phyloP scores from a whole-genome alignment of 2,888 invertebrate genomes.

The Clunio marinus region DNA sequence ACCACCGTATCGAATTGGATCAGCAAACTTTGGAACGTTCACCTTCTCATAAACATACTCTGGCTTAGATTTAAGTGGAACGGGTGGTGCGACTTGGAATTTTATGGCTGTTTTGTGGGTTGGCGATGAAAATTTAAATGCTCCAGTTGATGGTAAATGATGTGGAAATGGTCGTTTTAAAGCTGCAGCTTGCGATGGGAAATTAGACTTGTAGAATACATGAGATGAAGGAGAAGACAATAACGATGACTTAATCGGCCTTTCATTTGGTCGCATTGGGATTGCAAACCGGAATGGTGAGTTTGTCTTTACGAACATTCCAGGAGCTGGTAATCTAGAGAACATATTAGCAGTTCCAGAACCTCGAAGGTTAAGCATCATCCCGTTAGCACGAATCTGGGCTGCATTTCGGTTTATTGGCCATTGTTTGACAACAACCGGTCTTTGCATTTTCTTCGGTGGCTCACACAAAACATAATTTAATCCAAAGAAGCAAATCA shows the following conservation, averaged over 20 bases:
- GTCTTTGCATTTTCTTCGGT: neutral
- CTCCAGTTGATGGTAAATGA: neutral
- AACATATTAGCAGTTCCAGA: slow-evolving; percentile 9
- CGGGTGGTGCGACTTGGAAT: slow-evolving; percentile 40
- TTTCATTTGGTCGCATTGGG: neutral
- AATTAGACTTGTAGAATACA: slow-evolving; percentile 37
- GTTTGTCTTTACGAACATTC: slow-evolving; percentile 14
- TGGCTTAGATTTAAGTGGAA: slow-evolving; percentile 43
- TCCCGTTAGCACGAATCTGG: neutral
- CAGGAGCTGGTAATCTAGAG: neutral
- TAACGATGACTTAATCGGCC: neutral
- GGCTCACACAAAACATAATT: neutral
- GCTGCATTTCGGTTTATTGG: slow-evolving; percentile 8
- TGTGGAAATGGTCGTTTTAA: neutral
- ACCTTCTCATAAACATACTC: slow-evolving; percentile 47
- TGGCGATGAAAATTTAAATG: slow-evolving; percentile 23
- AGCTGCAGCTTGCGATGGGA: neutral
- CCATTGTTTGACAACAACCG: slow-evolving; percentile 14
- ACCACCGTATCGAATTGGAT: slow-evolving; percentile 46
- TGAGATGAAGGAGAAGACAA: slow-evolving; percentile 25
- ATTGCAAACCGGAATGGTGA: slow-evolving; percentile 18
- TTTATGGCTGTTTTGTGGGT: slow-evolving; percentile 24
- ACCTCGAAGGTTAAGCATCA: slow-evolving; percentile 23
- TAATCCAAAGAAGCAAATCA: neutral
- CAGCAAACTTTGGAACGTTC: slow-evolving; percentile 43